Base-by-base conservation (phyloP, 2,113 vertebrate species). In the Psilopogon haemacephalus region DNA sequence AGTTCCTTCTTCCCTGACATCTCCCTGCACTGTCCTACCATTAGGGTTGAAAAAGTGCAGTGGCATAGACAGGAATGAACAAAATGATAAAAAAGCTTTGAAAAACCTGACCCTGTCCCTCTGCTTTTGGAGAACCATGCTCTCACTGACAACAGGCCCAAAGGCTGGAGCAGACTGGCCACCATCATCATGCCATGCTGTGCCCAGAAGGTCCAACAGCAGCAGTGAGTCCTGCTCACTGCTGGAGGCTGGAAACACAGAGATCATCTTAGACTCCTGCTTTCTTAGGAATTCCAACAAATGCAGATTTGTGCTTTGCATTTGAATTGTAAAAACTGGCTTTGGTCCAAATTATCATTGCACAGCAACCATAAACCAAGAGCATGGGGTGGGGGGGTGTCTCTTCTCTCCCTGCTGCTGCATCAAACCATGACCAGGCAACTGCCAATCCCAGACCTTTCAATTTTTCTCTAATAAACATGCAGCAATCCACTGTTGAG, bases 121-220 rank as follows among this genome's bases (percentile, higher is more conserved):
- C 16, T 35, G 56, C 30, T 90, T 79, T 48, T 15, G 33, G 26
- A 72, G 89, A 91, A 48, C 1, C 32, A 78, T 85, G 32, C 8
- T 26, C 55, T 59, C 37, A 33, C 1, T 40, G 44, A 59, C 18
- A 30, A 70, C 5, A 18, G 18, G 14, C 24, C 24, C 35, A 30
- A n/a, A 0, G 2, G 23, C 35, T 33, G n/a, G 40, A 81, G 52
- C 16, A 76, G 10, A 76, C 8, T 1, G 7, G 44, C 16, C 52
- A 77, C 11, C 1, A 10, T 2, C 12, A 10, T 32, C 30, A 37
- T 4, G 24, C n/a, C 18, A 3, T 1, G 4, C 6, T 5, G 3
- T 21, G 26, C 2, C 9, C 54, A 81, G 28, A 6, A 30, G 19
- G 50, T 15, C 19, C 27, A 58, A 13, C 35, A 74, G 52, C 56